Percentiles rank a stretch among this genome's conserved stretches.
Conservation (phyloP, 2,113 vertebrate species). For the Pomatorhinus ruficollis region DNA sequence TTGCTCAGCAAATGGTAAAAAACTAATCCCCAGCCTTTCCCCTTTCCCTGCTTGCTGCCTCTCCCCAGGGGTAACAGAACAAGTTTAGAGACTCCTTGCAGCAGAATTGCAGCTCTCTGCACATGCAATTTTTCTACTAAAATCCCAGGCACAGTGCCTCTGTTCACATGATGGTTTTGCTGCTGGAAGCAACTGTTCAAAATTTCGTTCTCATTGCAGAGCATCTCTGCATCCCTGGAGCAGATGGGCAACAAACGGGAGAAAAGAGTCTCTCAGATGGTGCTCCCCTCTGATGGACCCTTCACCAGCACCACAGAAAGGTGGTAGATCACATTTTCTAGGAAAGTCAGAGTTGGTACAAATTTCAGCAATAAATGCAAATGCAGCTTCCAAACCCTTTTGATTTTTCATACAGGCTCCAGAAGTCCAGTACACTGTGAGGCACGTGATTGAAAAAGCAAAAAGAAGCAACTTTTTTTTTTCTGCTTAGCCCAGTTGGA, state of each 20-base stretch:
- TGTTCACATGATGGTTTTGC: fast-evolving
- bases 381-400: background rate
- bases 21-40: background rate
- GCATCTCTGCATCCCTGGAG: background rate
- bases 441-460: background rate
- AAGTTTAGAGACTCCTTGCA: background rate
- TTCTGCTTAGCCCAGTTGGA: background rate
- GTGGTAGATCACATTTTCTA: background rate
- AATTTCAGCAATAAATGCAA: background rate
- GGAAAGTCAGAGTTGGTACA: background rate
- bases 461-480: background rate
- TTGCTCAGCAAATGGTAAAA: slow-evolving; percentile 55
- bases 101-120: background rate
- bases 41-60: background rate
- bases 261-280: fast-evolving
- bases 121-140: background rate
- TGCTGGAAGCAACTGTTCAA: background rate
- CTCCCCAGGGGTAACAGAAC: background rate
- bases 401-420: background rate
- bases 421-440: background rate
- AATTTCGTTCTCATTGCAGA: background rate
- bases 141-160: background rate
- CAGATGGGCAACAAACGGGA: background rate
- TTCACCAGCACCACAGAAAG: background rate
- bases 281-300: background rate